phyloP scores from a whole-genome alignment of 2,888 invertebrate species.

The Ormyrus nitidulus region DNA sequence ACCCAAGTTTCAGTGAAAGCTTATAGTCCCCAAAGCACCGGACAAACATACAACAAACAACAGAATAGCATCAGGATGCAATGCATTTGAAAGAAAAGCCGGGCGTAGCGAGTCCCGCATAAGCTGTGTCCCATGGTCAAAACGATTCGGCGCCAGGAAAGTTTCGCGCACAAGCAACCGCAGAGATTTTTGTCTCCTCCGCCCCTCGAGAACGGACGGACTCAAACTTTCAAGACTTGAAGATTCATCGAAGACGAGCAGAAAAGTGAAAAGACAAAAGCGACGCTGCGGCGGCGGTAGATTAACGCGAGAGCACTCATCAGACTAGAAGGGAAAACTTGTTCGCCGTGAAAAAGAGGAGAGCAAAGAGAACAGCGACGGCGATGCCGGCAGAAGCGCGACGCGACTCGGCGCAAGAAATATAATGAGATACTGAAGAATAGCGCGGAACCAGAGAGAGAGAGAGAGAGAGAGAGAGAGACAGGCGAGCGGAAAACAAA shows the following conservation, averaged over 20 bases:
- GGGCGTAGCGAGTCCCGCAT: conserved; percentile 8
- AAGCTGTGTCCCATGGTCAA: conserved; percentile 40
- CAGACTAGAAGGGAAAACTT: conserved; percentile 57
- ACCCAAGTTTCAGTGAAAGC: too few species aligned
- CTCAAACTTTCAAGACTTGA: conserved; percentile 28
- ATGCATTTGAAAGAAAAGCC: conserved; percentile 29
- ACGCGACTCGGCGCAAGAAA: conserved; percentile 20
- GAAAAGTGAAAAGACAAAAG: conserved; percentile 49
- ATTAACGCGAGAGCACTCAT: conserved; percentile 55
- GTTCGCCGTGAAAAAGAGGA: conserved; percentile 13
- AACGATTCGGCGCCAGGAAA: conserved; percentile 51
- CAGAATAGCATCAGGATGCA: background rate
- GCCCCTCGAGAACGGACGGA: background rate
- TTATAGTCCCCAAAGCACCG: background rate
- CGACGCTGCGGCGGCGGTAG: conserved; percentile 16
- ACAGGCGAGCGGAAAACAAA: conserved; percentile 45
- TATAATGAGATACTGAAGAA: conserved; percentile 50
- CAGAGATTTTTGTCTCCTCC: background rate
- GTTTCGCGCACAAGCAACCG: conserved; percentile 19
- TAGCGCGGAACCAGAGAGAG: conserved; percentile 15
- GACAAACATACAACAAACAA: conserved; percentile 2
- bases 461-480: conserved; percentile 24
- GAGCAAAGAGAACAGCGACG: background rate
- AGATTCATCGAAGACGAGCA: conserved; percentile 51
- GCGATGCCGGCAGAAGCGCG: conserved; percentile 8